phyloP scores from a whole-genome alignment of 2,113 vertebrate genomes.

The Ammodytes dubius region DNA sequence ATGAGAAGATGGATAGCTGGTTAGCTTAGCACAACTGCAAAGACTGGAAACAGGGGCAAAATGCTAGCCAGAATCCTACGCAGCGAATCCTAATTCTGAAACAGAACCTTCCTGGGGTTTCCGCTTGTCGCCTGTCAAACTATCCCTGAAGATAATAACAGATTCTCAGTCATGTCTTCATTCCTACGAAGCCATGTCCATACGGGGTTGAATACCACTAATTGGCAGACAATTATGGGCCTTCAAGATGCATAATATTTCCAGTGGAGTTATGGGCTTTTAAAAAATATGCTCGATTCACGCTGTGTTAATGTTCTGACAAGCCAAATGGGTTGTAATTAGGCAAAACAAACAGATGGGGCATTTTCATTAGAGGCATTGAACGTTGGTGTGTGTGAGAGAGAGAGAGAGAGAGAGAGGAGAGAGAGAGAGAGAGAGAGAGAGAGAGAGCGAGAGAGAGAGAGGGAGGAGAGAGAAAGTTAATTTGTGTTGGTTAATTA shows the following conservation, averaged over 20 bases:
- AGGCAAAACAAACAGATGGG: conserved; percentile 72
- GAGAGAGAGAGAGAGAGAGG: no score
- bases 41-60: not conserved
- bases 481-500: conserved; percentile 25
- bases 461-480: not conserved
- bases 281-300: conserved; percentile 60
- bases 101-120: not conserved
- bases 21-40: conserved; percentile 12
- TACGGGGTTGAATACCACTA: not conserved
- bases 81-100: no score
- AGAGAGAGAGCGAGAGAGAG: not conserved
- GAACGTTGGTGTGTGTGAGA: conserved; percentile 17
- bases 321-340: conserved; percentile 70
- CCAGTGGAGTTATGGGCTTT: conserved; percentile 30
- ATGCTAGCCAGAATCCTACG: not conserved
- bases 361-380: conserved; percentile 58
- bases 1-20: no score
- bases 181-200: not conserved
- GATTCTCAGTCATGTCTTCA: not conserved
- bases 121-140: not conserved
- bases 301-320: conserved; percentile 64
- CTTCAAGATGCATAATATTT: conserved; percentile 42
- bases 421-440: no score
- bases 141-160: not conserved
- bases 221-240: conserved; percentile 4